phyloP scores from a whole-genome alignment of 2,113 vertebrate genomes.

The Apteryx mantelli region DNA sequence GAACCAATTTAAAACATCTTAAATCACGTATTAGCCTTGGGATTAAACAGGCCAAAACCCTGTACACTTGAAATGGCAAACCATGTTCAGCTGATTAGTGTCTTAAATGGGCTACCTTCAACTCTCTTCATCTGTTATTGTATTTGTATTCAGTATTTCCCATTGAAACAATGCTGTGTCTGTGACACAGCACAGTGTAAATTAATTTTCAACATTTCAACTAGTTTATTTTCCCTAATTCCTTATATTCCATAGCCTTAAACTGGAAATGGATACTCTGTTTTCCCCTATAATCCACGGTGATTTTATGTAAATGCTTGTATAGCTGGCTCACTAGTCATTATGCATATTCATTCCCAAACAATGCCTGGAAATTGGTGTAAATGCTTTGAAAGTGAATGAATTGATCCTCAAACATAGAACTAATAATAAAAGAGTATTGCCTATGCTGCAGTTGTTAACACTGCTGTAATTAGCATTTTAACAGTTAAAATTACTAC shows the following conservation, averaged over 20 bases:
- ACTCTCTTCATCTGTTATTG: not conserved
- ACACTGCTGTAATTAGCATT: slow-evolving; percentile 48
- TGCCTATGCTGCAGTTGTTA: slow-evolving; percentile 17
- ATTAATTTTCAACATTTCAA: not conserved
- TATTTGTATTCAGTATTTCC: not conserved
- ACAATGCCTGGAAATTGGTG: slow-evolving; percentile 6
- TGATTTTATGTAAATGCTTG: not conserved
- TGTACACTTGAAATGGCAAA: not conserved
- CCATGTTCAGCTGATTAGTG: not conserved
- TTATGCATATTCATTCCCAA: not conserved
- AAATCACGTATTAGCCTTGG: not conserved
- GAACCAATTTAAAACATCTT: not conserved
- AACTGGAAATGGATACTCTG: not conserved
- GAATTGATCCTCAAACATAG: slow-evolving; percentile 1
- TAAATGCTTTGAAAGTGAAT: slow-evolving; percentile 19
- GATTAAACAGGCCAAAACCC: not conserved
- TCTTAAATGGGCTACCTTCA: not conserved
- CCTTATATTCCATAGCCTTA: not conserved
- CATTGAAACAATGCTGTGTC: not conserved
- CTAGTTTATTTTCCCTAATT: not conserved
- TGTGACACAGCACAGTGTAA: not conserved
- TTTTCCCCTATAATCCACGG: not conserved
- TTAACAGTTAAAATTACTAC: slow-evolving; percentile 27
- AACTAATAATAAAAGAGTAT: slow-evolving; percentile 16
- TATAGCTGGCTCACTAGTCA: not conserved